These are phyloP conservation scores for Thinocorus orbignyianus DNA, from an alignment of 2,113 vertebrate species.

Conservation along the genomic window DNA sequence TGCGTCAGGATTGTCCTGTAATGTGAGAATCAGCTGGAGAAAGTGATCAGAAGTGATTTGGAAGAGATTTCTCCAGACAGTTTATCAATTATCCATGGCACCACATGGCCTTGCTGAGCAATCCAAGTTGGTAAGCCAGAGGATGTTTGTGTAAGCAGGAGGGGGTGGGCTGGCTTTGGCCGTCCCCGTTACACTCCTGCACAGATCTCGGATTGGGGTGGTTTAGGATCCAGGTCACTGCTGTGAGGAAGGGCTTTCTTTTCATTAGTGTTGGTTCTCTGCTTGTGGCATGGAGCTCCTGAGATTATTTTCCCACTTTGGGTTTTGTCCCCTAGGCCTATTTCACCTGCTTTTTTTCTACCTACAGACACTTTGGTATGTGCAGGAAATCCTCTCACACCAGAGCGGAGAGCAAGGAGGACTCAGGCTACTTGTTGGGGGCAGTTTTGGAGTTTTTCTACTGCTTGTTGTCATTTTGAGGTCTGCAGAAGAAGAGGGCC, in stretches of 20 bases:
- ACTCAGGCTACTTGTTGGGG: not conserved
- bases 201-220: rapidly evolving
- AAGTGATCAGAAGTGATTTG: not conserved
- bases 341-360: not conserved
- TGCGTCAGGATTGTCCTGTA: not conserved
- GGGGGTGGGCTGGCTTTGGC: rapidly evolving
- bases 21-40: not conserved
- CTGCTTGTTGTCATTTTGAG: not conserved
- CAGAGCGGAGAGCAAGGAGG: not conserved
- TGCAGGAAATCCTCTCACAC: not conserved
- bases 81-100: not conserved
- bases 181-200: rapidly evolving
- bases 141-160: not conserved
- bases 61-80: not conserved
- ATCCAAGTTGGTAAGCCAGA: not conserved
- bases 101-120: not conserved
- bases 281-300: not conserved
- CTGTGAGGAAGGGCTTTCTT: not conserved
- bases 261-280: rapidly evolving
- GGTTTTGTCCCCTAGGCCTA: not conserved
- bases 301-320: not conserved
- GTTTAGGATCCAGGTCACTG: not conserved
- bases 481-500: not conserved
- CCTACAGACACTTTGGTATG: rapidly evolving
- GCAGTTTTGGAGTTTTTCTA: rapidly evolving